A percentile compares a stretch with the other conserved stretches of the same genome.
Conservation (phyloP, 2,113 vertebrate genomes). For the Triplophysa rosa region DNA sequence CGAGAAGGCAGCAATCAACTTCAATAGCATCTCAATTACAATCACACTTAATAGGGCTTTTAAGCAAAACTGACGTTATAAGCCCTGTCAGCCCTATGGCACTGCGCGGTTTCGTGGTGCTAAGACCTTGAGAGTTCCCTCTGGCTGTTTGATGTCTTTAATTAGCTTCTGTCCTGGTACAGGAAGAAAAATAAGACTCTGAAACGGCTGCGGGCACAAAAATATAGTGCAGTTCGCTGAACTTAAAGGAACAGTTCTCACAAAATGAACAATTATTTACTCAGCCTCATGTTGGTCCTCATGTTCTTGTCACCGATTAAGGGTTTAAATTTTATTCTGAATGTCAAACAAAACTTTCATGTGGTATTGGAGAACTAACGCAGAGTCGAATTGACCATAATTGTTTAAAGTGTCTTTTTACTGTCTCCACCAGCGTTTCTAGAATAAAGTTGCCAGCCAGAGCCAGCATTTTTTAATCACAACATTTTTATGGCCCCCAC, state of each 20-base stretch:
- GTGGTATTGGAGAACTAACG: too few relatives aligned
- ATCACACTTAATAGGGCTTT: conserved; percentile 35
- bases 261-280: not conserved
- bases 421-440: too few relatives aligned
- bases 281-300: too few relatives aligned
- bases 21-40: conserved; percentile 50
- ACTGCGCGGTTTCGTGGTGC: conserved; percentile 14
- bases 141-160: conserved; percentile 51
- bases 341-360: too few relatives aligned
- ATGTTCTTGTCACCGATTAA: too few relatives aligned
- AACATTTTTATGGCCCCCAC: too few relatives aligned
- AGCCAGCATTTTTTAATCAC: too few relatives aligned
- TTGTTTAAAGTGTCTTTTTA: too few relatives aligned
- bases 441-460: too few relatives aligned
- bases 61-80: conserved; percentile 57
- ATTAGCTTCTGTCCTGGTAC: conserved; percentile 49
- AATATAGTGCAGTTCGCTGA: not conserved
- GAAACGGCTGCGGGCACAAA: not conserved
- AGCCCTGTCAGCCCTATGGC: conserved; percentile 18
- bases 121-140: conserved; percentile 44
- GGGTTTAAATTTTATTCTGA: too few relatives aligned
- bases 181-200: conserved; percentile 5
- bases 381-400: too few relatives aligned
- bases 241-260: not conserved
- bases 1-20: conserved; percentile 43